Evolutionary conservation across 1,140 invertebrate species (phyloP).

Genomic region (Phymastichus coffea): DNA sequence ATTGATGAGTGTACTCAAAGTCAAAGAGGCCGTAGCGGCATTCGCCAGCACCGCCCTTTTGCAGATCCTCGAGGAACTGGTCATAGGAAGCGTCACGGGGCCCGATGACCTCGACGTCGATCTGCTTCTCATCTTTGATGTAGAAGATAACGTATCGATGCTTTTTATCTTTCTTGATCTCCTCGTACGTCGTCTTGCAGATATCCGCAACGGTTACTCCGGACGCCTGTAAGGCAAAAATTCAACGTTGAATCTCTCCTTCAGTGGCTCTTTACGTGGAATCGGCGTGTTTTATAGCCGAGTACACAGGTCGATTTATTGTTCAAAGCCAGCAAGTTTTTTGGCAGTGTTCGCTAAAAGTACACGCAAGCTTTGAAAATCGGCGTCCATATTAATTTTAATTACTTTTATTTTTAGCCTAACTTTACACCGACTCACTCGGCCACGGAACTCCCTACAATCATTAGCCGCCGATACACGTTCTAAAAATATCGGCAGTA

Average conservation of each 20-base stretch:
- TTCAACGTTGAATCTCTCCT: neutral
- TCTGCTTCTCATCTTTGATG: conserved; percentile 92
- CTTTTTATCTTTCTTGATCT: conserved; percentile 97
- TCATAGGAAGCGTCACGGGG: conserved; percentile 85
- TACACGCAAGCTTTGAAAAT: too few species aligned
- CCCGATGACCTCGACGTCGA: conserved; percentile 87
- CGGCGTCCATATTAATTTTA: too few species aligned
- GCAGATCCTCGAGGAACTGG: conserved; percentile 85
- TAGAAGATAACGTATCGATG: conserved; percentile 95
- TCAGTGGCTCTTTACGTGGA: neutral
- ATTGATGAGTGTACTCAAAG: conserved; percentile 94
- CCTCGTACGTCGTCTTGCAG: conserved; percentile 93
- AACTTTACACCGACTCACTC: too few species aligned
- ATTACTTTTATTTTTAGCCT: too few species aligned
- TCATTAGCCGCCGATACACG: too few species aligned
- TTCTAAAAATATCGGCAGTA: too few species aligned
- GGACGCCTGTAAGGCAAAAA: conserved; percentile 74
- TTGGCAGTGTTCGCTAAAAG: too few species aligned
- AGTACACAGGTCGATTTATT: too few species aligned
- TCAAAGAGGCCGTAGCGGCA: conserved; percentile 94
- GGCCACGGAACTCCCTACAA: too few species aligned
- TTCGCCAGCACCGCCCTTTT: conserved; percentile 84
- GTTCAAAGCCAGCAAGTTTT: too few species aligned
- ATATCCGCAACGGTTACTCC: conserved; percentile 93
- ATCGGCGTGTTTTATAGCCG: too few species aligned